Base-by-base conservation (phyloP, 2,797 vertebrate species). In the Acanthurus tractus region DNA sequence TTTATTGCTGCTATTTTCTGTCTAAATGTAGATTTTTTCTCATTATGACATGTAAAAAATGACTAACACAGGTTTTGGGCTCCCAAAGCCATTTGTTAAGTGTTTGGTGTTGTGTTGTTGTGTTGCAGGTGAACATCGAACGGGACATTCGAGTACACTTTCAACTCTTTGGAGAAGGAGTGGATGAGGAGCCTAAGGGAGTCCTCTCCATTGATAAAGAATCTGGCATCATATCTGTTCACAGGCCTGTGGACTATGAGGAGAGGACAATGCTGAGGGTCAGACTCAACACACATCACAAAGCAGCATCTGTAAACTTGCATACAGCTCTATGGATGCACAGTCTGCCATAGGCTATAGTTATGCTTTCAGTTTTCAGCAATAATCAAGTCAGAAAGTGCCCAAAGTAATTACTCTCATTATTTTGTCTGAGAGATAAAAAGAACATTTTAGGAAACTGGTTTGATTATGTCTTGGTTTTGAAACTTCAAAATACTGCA, bases 211-310 rank as follows among this genome's bases (percentile, higher is more conserved):
- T 95, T 20, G 2, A 93, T 3, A 67, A 68, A 62, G 64, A 64
- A 0, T 59, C 82, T 1, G 93, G 94, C 38, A 20, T 20, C 0
- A 1, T 95, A n/a, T 84, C 6, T 2, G 88, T 92, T 13, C 74
- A 91, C 70, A 76, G 54, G 34, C 36, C 92, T 12, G 44, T 95
- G 29, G 93, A 95, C 87, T 93, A 76, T 14, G 94, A 95, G 74
- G 6, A 82, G 13, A 46, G n/a, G 8, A 18, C 2, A 5, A 0
- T 38, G 6, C 75, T 94, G 0, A 77, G 7, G 86, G 93, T 93
- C 45, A 49, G 80, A 29, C 17, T n/a, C 10, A 23, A 58, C 29
- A 55, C 38, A 49, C 12, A 14, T 42, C 5, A 36, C 4, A 17
- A 17, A 10, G 6, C n/a, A 61, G n/a, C 29, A 57, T 50, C 6